Evolutionary conservation across 2,797 vertebrate genomes (phyloP), one percentile per base, ranked within the genome.

Genomic region (Sebastes steindachneri): DNA sequence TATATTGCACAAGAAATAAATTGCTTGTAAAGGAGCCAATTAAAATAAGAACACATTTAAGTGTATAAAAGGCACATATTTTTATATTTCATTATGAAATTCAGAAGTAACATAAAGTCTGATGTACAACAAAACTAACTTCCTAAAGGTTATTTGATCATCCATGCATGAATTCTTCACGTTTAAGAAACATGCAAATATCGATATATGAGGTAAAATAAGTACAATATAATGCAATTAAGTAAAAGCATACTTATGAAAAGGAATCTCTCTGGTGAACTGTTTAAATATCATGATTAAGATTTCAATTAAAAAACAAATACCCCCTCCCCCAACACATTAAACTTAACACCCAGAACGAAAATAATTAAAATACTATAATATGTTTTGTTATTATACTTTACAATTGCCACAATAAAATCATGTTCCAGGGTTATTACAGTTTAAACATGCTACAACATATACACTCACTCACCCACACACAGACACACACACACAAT

Each of bases 1-100:
- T 14, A 17, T 25, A 86, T 37, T 87, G 62, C 83, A 88, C 31
- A 77, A 53, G 1, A 35, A 72, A 65, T 21, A 51, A 15, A 37
- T 7, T 10, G 29, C 7, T 37, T 10, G 17, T 7, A 29, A 57
- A 60, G 3, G 14, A 25, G n/a, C 2, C 6, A 41, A 29, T 4
- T 19, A 12, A 21, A 54, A 63, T 8, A 65, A 63, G 3, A 23
- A 65, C 19, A 9, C 5, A 19, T 68, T 75, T 21, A 59, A 41
- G 10, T 54, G 8, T 8, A 59, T 58, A 58, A 67, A 51, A 21
- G 4, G 4, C 45, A n/a, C 3, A 67, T 4, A 5, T 35, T 12
- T 67, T 7, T 9, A 26, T 53, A 37, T 67, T 77, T 68, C 17
- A 63, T 58, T 4, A 57, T 26, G 3, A 54, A 55, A 68, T 54